These are phyloP conservation scores for Lochmaea capreae DNA, from an alignment of 2,888 invertebrate species.

Conservation along the genomic window DNA sequence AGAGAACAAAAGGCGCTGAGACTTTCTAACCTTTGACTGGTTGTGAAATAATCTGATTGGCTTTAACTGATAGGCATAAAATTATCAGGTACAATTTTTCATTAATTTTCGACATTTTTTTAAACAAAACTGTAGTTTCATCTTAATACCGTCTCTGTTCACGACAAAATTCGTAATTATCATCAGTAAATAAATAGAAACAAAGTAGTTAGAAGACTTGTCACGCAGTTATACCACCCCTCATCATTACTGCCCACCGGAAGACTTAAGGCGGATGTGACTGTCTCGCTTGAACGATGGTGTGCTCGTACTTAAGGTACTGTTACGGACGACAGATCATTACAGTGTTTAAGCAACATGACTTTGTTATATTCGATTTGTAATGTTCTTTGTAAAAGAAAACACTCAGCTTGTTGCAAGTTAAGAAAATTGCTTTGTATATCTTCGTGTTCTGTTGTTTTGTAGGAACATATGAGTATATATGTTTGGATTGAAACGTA, in stretches of 20 bases:
- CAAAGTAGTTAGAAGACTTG: constrained; percentile 5
- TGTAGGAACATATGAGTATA: not conserved
- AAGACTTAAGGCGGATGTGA: constrained; percentile 60
- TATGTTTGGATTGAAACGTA: too few relatives aligned
- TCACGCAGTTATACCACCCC: constrained; percentile 23
- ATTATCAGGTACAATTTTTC: too few relatives aligned
- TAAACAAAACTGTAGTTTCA: too few relatives aligned
- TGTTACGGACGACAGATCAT: constrained; percentile 6
- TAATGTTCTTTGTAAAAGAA: not conserved
- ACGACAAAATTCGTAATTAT: not conserved
- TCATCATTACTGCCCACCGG: constrained; percentile 52
- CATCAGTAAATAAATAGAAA: constrained; percentile 5
- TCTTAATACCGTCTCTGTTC: too few relatives aligned
- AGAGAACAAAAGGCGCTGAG: too few relatives aligned
- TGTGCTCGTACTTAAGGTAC: constrained; percentile 19
- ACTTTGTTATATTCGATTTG: not conserved
- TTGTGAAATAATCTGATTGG: too few relatives aligned
- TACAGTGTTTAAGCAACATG: not conserved
- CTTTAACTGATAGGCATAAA: too few relatives aligned
- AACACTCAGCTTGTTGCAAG: not conserved
- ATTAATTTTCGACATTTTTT: too few relatives aligned
- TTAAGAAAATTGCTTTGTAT: not conserved
- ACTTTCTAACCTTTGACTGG: too few relatives aligned
- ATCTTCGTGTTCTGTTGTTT: not conserved
- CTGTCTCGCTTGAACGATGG: constrained; percentile 57